Percentiles rank a stretch among this genome's conserved stretches.
These are phyloP conservation scores for Odontothrips loti DNA, from an alignment of 2,888 invertebrate genomes.

Conservation along the genomic window DNA sequence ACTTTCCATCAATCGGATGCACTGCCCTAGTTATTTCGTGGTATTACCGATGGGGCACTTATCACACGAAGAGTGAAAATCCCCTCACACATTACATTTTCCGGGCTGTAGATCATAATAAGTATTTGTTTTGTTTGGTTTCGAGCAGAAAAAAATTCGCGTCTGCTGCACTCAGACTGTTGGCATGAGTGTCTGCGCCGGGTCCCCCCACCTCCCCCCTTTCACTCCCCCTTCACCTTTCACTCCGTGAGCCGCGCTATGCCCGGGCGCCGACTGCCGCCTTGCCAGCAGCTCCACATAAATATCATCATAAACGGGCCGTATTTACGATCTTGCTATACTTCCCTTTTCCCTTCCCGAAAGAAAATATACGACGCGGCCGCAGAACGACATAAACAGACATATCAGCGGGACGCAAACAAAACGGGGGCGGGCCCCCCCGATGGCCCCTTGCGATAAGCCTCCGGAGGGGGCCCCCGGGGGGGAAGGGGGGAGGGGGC, in stretches of 20 bases:
- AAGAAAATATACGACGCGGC: constrained; percentile 1
- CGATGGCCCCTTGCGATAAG: background rate
- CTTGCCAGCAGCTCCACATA: background rate
- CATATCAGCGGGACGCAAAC: constrained; percentile 9
- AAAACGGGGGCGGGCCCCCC: background rate
- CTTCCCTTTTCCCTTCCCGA: background rate
- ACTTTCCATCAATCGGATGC: too few species aligned
- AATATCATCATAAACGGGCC: constrained; percentile 14
- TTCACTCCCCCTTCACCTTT: background rate
- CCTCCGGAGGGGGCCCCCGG: background rate
- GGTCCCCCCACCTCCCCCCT: background rate
- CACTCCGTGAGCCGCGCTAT: background rate
- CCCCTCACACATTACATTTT: too few species aligned
- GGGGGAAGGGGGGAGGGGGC: too few species aligned
- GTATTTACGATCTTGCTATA: constrained; percentile 9
- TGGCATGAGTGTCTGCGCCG: too few species aligned
- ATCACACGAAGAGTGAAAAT: too few species aligned
- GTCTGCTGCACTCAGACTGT: too few species aligned
- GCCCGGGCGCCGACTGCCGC: background rate
- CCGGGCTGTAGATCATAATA: too few species aligned
- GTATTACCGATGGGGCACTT: too few species aligned
- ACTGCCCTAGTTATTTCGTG: too few species aligned
- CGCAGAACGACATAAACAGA: constrained; percentile 15
- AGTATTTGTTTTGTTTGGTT: too few species aligned
- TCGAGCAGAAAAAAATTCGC: too few species aligned